These are phyloP conservation scores for Thelaira solivaga DNA, from an alignment of 2,888 invertebrate species.

Conservation along the genomic window DNA sequence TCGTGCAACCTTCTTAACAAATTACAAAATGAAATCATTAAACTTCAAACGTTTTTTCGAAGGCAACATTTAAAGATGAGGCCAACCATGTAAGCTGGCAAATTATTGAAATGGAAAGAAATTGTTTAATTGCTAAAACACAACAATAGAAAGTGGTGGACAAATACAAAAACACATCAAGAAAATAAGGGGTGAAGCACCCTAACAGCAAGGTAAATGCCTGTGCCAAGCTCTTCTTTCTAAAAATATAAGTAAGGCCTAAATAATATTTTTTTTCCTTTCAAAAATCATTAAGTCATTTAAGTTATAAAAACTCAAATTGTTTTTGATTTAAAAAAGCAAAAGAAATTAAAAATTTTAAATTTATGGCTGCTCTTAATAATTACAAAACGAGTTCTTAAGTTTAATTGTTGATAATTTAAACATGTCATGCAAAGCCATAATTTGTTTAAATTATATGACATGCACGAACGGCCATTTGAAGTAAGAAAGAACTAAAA, in stretches of 20 bases:
- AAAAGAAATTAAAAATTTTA: too few species aligned
- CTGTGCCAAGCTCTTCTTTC: background rate
- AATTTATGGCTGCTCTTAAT: conserved; percentile 36
- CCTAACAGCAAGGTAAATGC: too few species aligned
- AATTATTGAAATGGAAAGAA: background rate
- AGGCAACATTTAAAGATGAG: background rate
- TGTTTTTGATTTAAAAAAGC: too few species aligned
- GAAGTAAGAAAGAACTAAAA: background rate
- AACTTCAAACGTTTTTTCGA: background rate
- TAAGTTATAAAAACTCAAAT: too few species aligned
- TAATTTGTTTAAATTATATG: conserved; percentile 32
- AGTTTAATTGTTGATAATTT: conserved; percentile 23
- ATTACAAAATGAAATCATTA: conserved; percentile 44
- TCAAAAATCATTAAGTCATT: background rate
- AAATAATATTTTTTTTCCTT: too few species aligned
- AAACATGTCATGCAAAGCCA: conserved; percentile 34
- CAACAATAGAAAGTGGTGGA: conserved; percentile 7
- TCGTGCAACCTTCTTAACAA: conserved; percentile 44
- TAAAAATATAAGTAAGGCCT: background rate
- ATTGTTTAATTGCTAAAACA: conserved; percentile 20
- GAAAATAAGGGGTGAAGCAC: too few species aligned
- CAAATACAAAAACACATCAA: conserved; percentile 34
- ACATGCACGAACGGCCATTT: background rate
- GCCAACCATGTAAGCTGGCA: background rate
- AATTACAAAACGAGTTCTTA: conserved; percentile 32